Percentiles rank a stretch among this genome's conserved stretches.
These are phyloP conservation scores for Pangasius mekongensis DNA, from an alignment of 2,797 vertebrate genomes.

Conservation along the genomic window DNA sequence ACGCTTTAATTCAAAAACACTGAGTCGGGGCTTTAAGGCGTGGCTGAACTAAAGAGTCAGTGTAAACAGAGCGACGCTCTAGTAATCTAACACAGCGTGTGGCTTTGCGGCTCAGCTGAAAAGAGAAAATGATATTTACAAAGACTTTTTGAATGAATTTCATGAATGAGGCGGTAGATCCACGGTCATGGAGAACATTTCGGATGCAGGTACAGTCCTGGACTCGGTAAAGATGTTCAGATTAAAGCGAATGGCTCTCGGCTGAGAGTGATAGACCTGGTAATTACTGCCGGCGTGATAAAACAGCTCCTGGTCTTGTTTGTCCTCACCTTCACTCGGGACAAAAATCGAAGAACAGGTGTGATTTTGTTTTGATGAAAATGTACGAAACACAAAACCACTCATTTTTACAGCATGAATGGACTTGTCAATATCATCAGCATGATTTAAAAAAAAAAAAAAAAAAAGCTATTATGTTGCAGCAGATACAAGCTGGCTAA, in stretches of 20 bases:
- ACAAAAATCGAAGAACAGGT: neutral
- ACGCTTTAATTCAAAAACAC: neutral
- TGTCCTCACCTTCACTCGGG: neutral
- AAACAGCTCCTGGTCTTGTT: conserved; percentile 20
- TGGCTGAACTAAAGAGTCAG: neutral
- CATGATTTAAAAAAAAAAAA: neutral
- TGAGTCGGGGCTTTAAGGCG: neutral
- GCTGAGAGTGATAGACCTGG: conserved; percentile 18
- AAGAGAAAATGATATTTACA: conserved; percentile 3
- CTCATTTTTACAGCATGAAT: neutral
- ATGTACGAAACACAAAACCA: neutral
- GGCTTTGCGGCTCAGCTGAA: neutral
- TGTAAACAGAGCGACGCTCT: neutral
- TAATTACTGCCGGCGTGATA: conserved; percentile 49
- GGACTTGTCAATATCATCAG: neutral
- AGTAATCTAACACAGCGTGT: neutral
- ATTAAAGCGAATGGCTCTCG: neutral
- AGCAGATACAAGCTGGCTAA: neutral
- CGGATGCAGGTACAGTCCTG: neutral
- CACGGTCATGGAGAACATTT: neutral
- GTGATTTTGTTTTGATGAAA: neutral
- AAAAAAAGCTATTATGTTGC: neutral
- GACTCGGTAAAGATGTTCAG: neutral
- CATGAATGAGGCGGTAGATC: neutral
- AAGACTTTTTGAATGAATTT: neutral